Evolutionary conservation across 2,113 vertebrate species (phyloP), one percentile per base, ranked within the genome.

Genomic region (Ptychochromis oligacanthus): DNA sequence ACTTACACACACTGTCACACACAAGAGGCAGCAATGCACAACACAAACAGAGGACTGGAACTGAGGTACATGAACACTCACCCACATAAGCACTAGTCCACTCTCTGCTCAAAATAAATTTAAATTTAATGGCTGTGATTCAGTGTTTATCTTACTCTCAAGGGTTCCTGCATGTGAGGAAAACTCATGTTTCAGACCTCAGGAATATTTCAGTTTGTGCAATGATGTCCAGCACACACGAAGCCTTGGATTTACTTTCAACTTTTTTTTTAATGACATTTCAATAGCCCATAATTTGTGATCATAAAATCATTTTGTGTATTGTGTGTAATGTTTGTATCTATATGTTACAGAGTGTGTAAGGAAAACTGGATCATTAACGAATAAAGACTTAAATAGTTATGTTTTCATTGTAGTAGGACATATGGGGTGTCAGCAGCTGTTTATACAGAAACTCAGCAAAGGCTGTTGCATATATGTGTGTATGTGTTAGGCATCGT

Each of bases 401-500:
- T 49, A 55, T 65, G 20, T 65, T 88, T 90, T 90, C 84, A 79
- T 86, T 90, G 20, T 14, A 17, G 46, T 43, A 52, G 22, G 80
- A 91, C 70, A 67, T 82, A 82, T 75, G 60, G 59, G 78, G 72
- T 75, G 78, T 80, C 67, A 88, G 82, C 80, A 84, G 64, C 55
- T 77, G 82, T 84, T 87, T 82, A 52, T 46, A 85, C 77, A 89
- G 64, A 76, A 90, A 86, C 60, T 81, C 87, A 77, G 78, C 79
- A 76, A 70, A 22, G 59, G 75, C 75, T 76, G n/a, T 57, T 83
- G 58, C 62, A 40, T 60, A 70, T 22, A 10, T 43, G 9, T 22
- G 43, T 57, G 65, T 74, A 28, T 46, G 80, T 60, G n/a, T 28
- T 46, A 75, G 60, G 18, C 24, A 40, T 64, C 65, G 49, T 75